These are phyloP conservation scores for Ctenoplectra terminalis DNA, from an alignment of 1,140 invertebrate species.

Conservation along the genomic window DNA sequence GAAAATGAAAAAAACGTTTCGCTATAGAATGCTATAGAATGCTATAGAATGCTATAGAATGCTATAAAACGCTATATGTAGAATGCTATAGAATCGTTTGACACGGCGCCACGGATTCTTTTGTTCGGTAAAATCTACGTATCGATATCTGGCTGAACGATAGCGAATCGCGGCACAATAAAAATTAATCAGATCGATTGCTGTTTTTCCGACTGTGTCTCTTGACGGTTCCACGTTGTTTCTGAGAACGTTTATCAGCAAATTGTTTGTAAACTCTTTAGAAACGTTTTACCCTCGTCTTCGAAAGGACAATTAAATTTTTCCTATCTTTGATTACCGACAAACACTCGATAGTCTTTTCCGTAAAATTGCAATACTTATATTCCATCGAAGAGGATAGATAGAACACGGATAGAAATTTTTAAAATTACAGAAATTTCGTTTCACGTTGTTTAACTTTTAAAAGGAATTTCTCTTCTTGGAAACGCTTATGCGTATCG, in stretches of 20 bases:
- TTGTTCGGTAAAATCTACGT: conserved; percentile 20
- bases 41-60: too few relatives aligned
- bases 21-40: too few relatives aligned
- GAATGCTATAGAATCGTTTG: background rate
- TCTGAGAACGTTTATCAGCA: background rate
- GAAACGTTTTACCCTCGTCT: background rate
- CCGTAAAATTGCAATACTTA: background rate
- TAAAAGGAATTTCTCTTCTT: background rate
- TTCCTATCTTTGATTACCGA: background rate
- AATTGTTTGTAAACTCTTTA: background rate
- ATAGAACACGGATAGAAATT: background rate
- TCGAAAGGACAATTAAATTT: background rate
- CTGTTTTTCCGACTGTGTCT: too few relatives aligned
- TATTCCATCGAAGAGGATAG: background rate
- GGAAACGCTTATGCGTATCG: background rate
- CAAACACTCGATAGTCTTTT: background rate
- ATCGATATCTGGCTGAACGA: background rate
- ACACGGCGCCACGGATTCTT: background rate
- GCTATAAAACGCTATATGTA: too few relatives aligned
- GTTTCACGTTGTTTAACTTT: background rate
- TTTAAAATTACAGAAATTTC: background rate
- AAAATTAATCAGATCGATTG: conserved; percentile 36
- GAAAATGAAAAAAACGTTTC: background rate
- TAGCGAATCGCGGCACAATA: conserved; percentile 16
- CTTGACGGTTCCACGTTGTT: too few relatives aligned